Percentiles rank a stretch among this genome's conserved stretches.
phyloP scores from a whole-genome alignment of 1,140 invertebrate genomes.

The Papilio polyxenes region DNA sequence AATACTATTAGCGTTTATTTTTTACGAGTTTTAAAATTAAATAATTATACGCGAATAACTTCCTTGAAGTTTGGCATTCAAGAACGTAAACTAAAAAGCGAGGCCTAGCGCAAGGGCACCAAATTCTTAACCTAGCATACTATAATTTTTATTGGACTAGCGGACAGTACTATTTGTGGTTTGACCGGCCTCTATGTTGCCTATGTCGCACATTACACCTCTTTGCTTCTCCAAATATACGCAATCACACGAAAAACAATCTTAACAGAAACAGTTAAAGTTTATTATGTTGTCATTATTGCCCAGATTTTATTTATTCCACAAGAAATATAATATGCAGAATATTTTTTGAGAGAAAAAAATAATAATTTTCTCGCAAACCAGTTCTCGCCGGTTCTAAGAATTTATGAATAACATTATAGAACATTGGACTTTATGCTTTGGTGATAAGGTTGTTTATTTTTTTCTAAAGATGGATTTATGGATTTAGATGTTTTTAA shows the following conservation, averaged over 20 bases:
- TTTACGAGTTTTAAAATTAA: neutral
- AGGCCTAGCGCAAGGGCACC: neutral
- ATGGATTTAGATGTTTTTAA: slow-evolving; percentile 4
- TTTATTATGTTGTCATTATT: neutral
- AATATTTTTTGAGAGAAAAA: slow-evolving; percentile 13
- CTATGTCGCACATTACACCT: neutral
- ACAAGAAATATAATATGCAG: slow-evolving; percentile 9
- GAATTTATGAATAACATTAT: slow-evolving; percentile 30
- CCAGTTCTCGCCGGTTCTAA: slow-evolving; percentile 21
- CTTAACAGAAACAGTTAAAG: neutral
- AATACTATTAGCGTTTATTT: neutral
- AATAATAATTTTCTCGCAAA: slow-evolving; percentile 10
- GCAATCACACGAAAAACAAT: neutral
- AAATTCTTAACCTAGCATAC: slow-evolving; percentile 14
- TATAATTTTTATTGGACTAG: slow-evolving; percentile 1
- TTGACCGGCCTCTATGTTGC: neutral
- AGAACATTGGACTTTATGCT: neutral
- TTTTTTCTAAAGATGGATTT: neutral
- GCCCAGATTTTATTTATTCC: neutral
- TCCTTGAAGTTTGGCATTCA: neutral
- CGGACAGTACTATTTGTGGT: neutral
- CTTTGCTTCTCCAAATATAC: neutral
- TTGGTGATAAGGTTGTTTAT: slow-evolving; percentile 4
- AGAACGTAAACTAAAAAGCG: neutral
- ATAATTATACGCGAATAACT: neutral